Evolutionary conservation across 92 coral and sea anemone species (phyloP).

Genomic region (Meandrina meandrites): DNA sequence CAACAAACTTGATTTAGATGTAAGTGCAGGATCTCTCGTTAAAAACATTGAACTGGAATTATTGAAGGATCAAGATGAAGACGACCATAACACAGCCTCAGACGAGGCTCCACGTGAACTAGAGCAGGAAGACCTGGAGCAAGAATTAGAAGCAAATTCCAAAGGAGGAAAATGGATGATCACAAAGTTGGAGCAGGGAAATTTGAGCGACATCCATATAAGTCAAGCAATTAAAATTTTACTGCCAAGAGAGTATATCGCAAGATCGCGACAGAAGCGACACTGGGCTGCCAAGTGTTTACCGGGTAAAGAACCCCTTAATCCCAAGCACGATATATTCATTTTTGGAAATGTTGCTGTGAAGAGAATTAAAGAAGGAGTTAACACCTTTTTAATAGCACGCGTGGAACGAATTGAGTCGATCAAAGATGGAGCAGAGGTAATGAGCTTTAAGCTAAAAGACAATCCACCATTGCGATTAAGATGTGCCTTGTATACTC

Average conservation of each 20-base stretch:
- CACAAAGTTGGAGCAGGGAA: constrained; percentile 31
- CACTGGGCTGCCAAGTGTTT: constrained; percentile 58
- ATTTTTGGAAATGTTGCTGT: constrained; percentile 55
- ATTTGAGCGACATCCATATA: constrained; percentile 30
- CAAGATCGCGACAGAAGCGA: constrained; percentile 63
- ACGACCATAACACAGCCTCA: constrained; percentile 7
- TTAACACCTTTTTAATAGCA: constrained; percentile 17
- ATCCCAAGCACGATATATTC: constrained; percentile 52
- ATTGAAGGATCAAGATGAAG: constrained; percentile 12
- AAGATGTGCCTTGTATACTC: constrained; percentile 24
- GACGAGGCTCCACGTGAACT: background rate
- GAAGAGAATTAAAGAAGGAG: constrained; percentile 21
- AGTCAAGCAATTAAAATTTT: constrained; percentile 49
- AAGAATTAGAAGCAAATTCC: background rate
- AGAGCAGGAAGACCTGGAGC: background rate
- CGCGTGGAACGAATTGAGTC: constrained; percentile 43
- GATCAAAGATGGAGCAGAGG: constrained; percentile 39
- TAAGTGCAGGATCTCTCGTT: constrained; percentile 21
- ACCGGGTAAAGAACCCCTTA: constrained; percentile 53
- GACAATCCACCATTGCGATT: constrained; percentile 37
- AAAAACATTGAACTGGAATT: constrained; percentile 12
- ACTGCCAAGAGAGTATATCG: constrained; percentile 49
- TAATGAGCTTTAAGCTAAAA: constrained; percentile 29
- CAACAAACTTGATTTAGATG: constrained; percentile 43
- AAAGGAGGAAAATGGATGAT: constrained; percentile 27